phyloP scores from a whole-genome alignment of 53 echinoderm and acorn worm genomes.

The Antedon mediterranea region DNA sequence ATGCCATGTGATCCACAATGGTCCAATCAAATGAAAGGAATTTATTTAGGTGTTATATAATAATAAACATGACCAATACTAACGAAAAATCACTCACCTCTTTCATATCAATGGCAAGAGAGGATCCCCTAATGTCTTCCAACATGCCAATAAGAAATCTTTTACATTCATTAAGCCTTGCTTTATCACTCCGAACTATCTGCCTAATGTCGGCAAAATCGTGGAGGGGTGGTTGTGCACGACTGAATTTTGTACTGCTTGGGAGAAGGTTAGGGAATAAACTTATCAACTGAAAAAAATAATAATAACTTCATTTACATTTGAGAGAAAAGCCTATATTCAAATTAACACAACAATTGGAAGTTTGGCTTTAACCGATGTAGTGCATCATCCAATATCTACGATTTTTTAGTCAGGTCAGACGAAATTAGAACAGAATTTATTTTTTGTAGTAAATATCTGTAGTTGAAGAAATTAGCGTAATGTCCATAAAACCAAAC shows the following conservation, averaged over 20 bases:
- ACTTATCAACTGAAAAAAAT: conserved; percentile 58
- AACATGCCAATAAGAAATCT: conserved; percentile 45
- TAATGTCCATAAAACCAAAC: too few species aligned
- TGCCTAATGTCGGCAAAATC: conserved; percentile 87
- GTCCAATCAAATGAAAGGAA: background rate
- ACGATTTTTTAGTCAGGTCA: too few species aligned
- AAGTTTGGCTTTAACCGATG: too few species aligned
- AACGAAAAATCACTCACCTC: conserved; percentile 26
- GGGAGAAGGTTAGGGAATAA: conserved; percentile 82
- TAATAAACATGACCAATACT: background rate
- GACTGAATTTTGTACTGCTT: conserved; percentile 60
- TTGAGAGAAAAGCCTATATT: too few species aligned
- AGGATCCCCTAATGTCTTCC: conserved; percentile 50
- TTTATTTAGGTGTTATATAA: background rate
- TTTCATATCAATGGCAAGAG: conserved; percentile 50
- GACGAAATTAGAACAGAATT: too few species aligned
- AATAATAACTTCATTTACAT: background rate
- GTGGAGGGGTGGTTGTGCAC: conserved; percentile 71
- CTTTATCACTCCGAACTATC: conserved; percentile 41
- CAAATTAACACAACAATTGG: too few species aligned
- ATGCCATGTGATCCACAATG: too few species aligned
- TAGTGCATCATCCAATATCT: too few species aligned
- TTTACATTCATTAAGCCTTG: conserved; percentile 45
- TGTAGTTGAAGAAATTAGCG: too few species aligned
- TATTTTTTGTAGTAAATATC: too few species aligned